Conservation (phyloP, 1,140 invertebrate genomes). For the Diploscapter pachys region DNA sequence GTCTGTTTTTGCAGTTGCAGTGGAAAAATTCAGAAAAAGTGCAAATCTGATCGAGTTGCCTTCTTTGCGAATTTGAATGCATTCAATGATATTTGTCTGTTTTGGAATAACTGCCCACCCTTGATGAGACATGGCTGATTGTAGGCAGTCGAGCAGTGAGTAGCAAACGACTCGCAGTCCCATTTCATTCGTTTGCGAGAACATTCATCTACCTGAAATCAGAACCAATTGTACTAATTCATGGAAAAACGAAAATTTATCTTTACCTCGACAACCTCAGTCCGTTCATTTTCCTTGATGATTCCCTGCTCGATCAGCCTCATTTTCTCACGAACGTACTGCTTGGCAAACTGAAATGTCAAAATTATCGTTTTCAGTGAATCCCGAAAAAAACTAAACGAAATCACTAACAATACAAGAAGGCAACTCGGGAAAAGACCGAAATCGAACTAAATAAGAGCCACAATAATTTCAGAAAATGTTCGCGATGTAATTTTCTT, state of each 20-base stretch:
- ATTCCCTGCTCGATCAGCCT: conserved; percentile 27
- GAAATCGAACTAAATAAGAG: not conserved
- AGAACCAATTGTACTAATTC: not conserved
- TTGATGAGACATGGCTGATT: conserved; percentile 67
- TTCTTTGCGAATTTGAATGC: not conserved
- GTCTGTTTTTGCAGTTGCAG: not conserved
- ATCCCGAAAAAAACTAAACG: not conserved
- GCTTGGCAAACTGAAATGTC: conserved; percentile 20
- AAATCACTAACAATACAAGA: too few relatives aligned
- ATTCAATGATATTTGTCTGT: not conserved
- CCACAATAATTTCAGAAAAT: not conserved
- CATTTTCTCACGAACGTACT: conserved; percentile 24
- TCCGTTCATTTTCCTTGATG: conserved; percentile 30
- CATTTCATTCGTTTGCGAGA: conserved; percentile 66
- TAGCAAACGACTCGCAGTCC: conserved; percentile 84
- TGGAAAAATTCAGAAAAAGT: not conserved
- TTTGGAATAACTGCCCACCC: conserved; percentile 63
- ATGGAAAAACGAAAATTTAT: too few relatives aligned
- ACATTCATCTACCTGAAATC: conserved; percentile 29
- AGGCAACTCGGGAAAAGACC: too few relatives aligned
- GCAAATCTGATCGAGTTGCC: conserved; percentile 2
- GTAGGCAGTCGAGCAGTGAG: conserved; percentile 50
- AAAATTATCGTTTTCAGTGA: not conserved
- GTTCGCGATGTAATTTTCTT: not conserved
- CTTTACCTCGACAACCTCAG: conserved; percentile 27